These are phyloP conservation scores for Paracyclopina nana DNA, from an alignment of 1,140 invertebrate genomes.

Conservation along the genomic window DNA sequence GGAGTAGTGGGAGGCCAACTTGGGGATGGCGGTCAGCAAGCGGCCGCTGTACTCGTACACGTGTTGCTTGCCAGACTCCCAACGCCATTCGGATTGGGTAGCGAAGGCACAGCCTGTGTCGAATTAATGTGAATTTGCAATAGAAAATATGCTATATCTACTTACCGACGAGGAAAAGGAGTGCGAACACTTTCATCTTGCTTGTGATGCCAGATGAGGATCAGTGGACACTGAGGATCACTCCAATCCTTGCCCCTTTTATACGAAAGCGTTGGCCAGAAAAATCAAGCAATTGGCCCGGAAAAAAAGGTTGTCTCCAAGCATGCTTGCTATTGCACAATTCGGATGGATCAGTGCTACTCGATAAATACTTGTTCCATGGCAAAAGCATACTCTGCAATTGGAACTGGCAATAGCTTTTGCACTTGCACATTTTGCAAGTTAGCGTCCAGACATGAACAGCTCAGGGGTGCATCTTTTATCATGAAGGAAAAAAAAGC, in stretches of 20 bases:
- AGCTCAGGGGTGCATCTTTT: too few species aligned
- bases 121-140: background rate
- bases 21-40: conserved; percentile 20
- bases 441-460: too few species aligned
- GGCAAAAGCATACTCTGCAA: too few species aligned
- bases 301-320: too few species aligned
- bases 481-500: too few species aligned
- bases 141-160: background rate
- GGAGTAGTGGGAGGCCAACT: conserved; percentile 19
- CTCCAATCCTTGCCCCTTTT: background rate
- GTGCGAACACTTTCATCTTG: conserved; percentile 5
- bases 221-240: background rate
- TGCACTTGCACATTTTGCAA: too few species aligned
- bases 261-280: background rate
- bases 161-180: conserved; percentile 11
- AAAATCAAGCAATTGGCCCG: background rate
- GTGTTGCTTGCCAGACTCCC: conserved; percentile 18
- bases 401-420: too few species aligned
- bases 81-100: conserved; percentile 2
- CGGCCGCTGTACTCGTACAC: conserved; percentile 20
- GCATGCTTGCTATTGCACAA: too few species aligned
- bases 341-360: too few species aligned
- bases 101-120: background rate
- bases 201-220: background rate
- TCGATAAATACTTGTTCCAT: too few species aligned